These are phyloP conservation scores for Notolabrus celidotus DNA, from an alignment of 2,797 vertebrate species.

Conservation along the genomic window DNA sequence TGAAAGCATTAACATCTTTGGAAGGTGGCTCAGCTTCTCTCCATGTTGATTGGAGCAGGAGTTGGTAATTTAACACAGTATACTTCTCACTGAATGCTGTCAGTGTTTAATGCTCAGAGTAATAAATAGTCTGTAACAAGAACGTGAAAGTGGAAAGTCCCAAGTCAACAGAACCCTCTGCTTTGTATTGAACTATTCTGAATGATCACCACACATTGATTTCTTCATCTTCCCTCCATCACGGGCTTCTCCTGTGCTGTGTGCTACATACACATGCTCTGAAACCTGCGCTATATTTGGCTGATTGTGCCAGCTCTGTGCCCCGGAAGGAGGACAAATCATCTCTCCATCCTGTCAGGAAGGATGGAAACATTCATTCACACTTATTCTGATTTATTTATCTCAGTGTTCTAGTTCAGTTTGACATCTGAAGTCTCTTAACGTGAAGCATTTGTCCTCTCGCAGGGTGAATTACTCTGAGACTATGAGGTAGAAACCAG, in stretches of 20 bases:
- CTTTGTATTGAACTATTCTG: too few relatives aligned
- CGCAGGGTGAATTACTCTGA: not conserved
- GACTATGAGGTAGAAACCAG: not conserved
- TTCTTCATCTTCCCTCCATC: not conserved
- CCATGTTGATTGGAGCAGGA: too few relatives aligned
- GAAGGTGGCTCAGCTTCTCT: too few relatives aligned
- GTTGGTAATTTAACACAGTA: too few relatives aligned
- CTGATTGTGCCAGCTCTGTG: slow-evolving; percentile 32
- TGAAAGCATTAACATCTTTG: too few relatives aligned
- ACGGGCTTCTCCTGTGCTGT: not conserved
- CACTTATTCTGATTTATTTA: not conserved
- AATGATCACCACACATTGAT: too few relatives aligned
- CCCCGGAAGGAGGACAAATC: slow-evolving; percentile 38
- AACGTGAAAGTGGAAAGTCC: too few relatives aligned
- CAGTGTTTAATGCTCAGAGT: too few relatives aligned
- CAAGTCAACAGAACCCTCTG: too few relatives aligned
- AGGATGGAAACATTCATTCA: slow-evolving; percentile 13
- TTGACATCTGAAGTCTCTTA: not conserved
- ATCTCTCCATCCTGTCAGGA: slow-evolving; percentile 17
- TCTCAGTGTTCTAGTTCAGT: not conserved
- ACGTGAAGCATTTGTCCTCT: not conserved
- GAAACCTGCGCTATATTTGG: slow-evolving; percentile 17
- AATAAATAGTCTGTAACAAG: too few relatives aligned
- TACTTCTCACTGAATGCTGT: too few relatives aligned
- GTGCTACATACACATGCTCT: slow-evolving; percentile 1